phyloP scores from a whole-genome alignment of 2,888 invertebrate species.

The Athetis lepigone region DNA sequence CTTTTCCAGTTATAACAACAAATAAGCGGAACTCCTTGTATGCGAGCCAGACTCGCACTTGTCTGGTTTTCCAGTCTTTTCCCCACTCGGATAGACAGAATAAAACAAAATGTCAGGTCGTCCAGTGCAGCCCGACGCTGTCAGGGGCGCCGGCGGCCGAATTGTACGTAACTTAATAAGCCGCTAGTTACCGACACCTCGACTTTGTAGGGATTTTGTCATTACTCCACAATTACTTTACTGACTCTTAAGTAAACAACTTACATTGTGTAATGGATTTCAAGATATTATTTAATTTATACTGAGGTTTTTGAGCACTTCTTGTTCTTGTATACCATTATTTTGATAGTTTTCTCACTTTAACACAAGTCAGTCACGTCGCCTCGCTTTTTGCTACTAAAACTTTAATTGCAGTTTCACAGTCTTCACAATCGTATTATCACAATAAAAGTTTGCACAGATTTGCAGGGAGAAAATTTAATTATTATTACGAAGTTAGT shows the following conservation, averaged over 20 bases:
- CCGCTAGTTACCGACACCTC: conserved; percentile 1
- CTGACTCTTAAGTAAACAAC: too few relatives aligned
- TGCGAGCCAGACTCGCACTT: too few relatives aligned
- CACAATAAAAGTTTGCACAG: neutral
- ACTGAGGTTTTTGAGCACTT: neutral
- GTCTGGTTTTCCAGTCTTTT: too few relatives aligned
- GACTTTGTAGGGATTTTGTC: conserved; percentile 1
- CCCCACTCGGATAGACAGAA: too few relatives aligned
- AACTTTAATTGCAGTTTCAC: conserved; percentile 30
- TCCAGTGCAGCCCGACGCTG: conserved; percentile 1
- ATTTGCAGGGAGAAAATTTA: conserved; percentile 1
- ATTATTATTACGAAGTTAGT: neutral
- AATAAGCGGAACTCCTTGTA: too few relatives aligned
- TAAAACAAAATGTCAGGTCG: neutral
- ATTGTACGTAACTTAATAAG: conserved; percentile 35
- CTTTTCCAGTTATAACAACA: too few relatives aligned
- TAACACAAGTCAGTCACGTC: neutral
- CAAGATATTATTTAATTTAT: neutral
- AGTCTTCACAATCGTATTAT: conserved; percentile 1
- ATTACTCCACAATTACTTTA: conserved; percentile 5
- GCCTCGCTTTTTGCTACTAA: neutral
- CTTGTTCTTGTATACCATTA: neutral
- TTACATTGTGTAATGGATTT: too few relatives aligned
- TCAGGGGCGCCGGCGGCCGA: neutral
- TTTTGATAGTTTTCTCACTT: neutral